These are phyloP conservation scores for Entelurus aequoreus DNA, from an alignment of 2,113 vertebrate genomes.

Conservation along the genomic window DNA sequence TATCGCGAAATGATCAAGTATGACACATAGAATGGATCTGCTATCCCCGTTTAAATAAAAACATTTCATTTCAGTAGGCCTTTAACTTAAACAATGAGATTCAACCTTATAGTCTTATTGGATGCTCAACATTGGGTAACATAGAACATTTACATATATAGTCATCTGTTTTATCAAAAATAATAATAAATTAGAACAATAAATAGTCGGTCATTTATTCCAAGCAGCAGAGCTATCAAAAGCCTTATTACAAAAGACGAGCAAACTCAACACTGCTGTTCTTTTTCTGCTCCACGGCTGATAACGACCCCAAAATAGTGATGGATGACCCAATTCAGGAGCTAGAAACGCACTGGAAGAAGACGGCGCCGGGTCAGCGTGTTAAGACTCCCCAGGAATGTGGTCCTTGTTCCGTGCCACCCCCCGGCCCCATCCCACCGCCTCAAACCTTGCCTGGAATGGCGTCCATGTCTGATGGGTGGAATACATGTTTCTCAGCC, in stretches of 20 bases:
- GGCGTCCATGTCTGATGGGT: constrained; percentile 53
- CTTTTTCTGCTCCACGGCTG: constrained; percentile 18
- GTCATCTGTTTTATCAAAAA: neutral
- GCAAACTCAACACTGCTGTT: neutral
- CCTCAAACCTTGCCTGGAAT: constrained; percentile 40
- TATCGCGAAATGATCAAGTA: no score
- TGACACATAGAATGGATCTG: no score
- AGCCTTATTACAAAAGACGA: constrained; percentile 41
- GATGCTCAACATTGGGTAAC: neutral
- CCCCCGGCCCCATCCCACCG: constrained; percentile 40
- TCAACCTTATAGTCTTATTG: no score
- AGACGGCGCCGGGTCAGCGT: constrained; percentile 31
- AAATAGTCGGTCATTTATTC: constrained; percentile 71
- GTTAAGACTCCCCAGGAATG: constrained; percentile 50
- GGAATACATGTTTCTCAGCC: constrained; percentile 76
- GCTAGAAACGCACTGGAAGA: constrained; percentile 23
- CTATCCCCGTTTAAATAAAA: no score
- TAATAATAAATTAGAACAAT: constrained; percentile 77
- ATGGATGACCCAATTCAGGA: constrained; percentile 24
- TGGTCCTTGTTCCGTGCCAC: constrained; percentile 29
- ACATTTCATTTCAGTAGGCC: no score
- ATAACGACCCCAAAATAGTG: constrained; percentile 28
- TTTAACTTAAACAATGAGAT: no score
- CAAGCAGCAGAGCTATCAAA: constrained; percentile 72
- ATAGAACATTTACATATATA: neutral